Percentiles rank a stretch among this genome's conserved stretches.
Conservation (phyloP, 2,797 vertebrate genomes). For the Smutsia gigantea region DNA sequence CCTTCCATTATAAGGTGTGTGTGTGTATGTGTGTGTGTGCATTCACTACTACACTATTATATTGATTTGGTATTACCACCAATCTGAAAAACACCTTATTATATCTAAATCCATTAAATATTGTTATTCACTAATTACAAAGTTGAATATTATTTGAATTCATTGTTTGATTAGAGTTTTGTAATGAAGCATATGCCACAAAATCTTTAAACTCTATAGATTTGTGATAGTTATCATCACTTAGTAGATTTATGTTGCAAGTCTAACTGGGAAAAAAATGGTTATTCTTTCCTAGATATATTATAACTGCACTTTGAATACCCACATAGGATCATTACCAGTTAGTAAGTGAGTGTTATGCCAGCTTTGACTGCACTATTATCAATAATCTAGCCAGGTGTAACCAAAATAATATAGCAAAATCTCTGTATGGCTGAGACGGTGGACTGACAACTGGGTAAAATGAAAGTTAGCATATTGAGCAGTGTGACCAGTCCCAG, state of each 20-base stretch:
- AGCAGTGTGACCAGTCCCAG: not conserved
- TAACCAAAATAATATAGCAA: not conserved
- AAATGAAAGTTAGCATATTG: not conserved
- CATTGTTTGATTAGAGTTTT: constrained; percentile 8
- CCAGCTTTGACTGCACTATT: not conserved
- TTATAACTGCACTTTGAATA: not conserved
- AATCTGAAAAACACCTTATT: not conserved
- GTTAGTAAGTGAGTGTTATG: not conserved
- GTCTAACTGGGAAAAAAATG: not conserved
- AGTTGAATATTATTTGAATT: constrained; percentile 9
- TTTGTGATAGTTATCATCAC: not conserved
- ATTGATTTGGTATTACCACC: not conserved
- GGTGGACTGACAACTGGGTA: not conserved
- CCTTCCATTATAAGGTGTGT: not conserved
- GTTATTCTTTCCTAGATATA: not conserved
- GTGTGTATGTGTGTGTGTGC: not conserved
- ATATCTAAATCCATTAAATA: not conserved
- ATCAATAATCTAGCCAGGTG: not conserved
- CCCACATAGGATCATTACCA: not conserved
- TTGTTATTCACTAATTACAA: not conserved
- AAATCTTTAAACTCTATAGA: not conserved
- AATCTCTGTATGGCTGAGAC: not conserved
- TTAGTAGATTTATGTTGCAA: not conserved
- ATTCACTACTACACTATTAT: not conserved
- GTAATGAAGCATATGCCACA: not conserved